Base-by-base conservation (phyloP, 2,797 vertebrate genomes). In the Carduelis carduelis region DNA sequence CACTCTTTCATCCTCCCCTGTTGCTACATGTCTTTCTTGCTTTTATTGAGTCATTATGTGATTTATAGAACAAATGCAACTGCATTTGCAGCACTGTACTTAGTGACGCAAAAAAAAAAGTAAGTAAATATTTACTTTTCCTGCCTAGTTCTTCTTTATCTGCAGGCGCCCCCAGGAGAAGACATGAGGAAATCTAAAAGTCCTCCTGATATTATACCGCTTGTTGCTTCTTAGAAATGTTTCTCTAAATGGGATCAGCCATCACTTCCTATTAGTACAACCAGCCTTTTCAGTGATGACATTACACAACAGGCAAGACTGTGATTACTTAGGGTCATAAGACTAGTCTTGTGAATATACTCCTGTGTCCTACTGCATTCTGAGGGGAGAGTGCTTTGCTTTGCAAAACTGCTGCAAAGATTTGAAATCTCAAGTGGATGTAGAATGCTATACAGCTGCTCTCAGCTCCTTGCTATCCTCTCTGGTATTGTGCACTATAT, bases 261-360 rank as follows among this genome's bases (percentile, higher is more conserved):
- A 96, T 97, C 97, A 97, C 97, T 97, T 98, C 96, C 93, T 97
- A 96, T 97, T 97, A 98, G 96, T 85, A 97, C 96, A 97, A 78
- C 90, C 50, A 97, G 95, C 70, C 96, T 96, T 97, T 97, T 94
- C 93, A 97, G 91, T 27, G 34, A 95, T 94, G 95, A 96, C 49
- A 35, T 97, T 96, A 91, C 35, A 92, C 94, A 96, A 96, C 6
- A 0, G 91, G 82, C 96, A 95, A 89, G 83, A 81, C 86, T 63
- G 37, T 90, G 96, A 96, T 97, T 96, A 97, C 97, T 97, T 95
- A 95, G 77, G 97, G 88, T 97, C 96, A 87, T 96, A 91, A 97
- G 96, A 91, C 95, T 57, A 37, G 82, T 92, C 95, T 91, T 95
- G 87, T 95, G 96, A 96, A 90, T 96, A 95, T 93, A 93, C 86